phyloP scores from a whole-genome alignment of 2,888 invertebrate species.

The Leptogaster cylindrica region DNA sequence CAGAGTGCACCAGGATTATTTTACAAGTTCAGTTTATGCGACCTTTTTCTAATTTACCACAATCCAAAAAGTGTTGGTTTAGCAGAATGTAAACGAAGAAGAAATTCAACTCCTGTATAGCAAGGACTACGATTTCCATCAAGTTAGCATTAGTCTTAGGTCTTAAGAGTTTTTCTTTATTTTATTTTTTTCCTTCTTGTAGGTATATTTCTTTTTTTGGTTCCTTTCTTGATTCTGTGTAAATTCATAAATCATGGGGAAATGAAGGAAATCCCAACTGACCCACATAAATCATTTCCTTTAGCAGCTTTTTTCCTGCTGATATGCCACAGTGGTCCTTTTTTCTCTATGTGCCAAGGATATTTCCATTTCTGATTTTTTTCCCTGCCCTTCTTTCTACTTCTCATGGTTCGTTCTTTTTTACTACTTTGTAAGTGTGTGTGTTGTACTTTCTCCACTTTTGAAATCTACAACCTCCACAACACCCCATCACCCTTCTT shows the following conservation, averaged over 20 bases:
- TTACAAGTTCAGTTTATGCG: conserved; percentile 5
- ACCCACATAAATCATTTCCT: conserved; percentile 43
- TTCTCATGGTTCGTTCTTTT: no score
- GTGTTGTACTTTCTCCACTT: background rate
- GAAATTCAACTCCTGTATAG: conserved; percentile 7
- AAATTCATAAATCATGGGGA: conserved; percentile 42
- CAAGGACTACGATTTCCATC: conserved; percentile 5
- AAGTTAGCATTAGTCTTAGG: conserved; percentile 2
- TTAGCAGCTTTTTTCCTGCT: conserved; percentile 24
- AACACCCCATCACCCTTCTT: background rate
- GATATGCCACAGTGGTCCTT: background rate
- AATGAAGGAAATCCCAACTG: conserved; percentile 37
- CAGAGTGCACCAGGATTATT: no score
- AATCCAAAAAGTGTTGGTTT: conserved; percentile 4
- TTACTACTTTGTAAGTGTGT: no score
- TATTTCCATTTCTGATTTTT: conserved; percentile 25
- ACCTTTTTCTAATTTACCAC: conserved; percentile 1
- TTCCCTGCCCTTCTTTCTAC: conserved; percentile 5
- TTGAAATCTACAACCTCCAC: background rate
- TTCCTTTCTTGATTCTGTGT: background rate
- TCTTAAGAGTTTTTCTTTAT: background rate
- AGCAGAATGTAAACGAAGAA: background rate
- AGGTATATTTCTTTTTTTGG: no score
- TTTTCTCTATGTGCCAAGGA: background rate
- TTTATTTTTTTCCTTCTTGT: background rate